Evolutionary conservation across 2,888 invertebrate genomes (phyloP).

Genomic region (Asteroscopus sphinx): DNA sequence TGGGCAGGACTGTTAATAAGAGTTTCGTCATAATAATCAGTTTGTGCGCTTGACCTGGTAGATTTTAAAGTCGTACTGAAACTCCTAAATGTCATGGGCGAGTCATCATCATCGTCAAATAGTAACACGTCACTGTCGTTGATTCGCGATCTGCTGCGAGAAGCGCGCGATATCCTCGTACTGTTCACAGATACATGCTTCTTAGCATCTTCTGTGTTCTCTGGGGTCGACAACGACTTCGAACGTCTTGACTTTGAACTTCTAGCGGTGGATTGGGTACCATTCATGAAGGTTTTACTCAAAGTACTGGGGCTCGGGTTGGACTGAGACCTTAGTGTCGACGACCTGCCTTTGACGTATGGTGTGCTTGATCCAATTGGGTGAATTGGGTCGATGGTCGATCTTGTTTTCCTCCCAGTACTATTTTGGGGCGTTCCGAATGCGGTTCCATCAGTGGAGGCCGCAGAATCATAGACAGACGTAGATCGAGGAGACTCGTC

Average conservation of each 20-base stretch:
- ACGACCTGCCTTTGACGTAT: conserved; percentile 53
- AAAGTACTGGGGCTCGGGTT: conserved; percentile 45
- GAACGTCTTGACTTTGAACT: conserved; percentile 58
- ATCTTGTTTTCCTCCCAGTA: conserved; percentile 62
- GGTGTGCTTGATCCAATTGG: conserved; percentile 77
- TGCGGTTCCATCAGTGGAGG: conserved; percentile 57
- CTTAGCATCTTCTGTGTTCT: conserved; percentile 68
- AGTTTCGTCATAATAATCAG: conserved; percentile 3
- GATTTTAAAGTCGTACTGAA: conserved; percentile 44
- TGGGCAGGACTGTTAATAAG: conserved; percentile 21
- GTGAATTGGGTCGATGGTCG: conserved; percentile 59
- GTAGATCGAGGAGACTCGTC: conserved; percentile 63
- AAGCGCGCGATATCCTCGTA: conserved; percentile 65
- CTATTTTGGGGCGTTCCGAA: conserved; percentile 67
- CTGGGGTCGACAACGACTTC: conserved; percentile 65
- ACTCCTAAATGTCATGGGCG: conserved; percentile 66
- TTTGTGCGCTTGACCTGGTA: conserved; percentile 8
- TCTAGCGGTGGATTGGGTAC: conserved; percentile 31
- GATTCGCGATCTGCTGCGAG: conserved; percentile 71
- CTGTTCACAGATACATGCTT: conserved; percentile 66
- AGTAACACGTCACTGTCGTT: conserved; percentile 71
- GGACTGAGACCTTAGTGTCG: conserved; percentile 51
- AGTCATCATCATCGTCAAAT: conserved; percentile 63
- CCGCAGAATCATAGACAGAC: conserved; percentile 73
- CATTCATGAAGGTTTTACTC: conserved; percentile 25